These are phyloP conservation scores for Cephus sareptanus DNA, from an alignment of 2,888 invertebrate species.

Conservation along the genomic window DNA sequence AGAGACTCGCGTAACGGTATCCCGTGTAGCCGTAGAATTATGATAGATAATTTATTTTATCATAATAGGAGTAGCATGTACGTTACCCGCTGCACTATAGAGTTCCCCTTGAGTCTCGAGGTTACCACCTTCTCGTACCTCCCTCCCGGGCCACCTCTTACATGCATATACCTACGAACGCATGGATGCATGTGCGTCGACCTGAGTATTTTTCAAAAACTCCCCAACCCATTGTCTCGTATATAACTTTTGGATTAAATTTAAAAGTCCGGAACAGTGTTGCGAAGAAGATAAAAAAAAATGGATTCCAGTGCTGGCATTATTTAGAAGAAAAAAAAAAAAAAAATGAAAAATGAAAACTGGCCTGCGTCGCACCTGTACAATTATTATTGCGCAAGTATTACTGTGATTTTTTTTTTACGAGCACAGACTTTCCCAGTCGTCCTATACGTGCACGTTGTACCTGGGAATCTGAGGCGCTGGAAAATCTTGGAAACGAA, in stretches of 20 bases:
- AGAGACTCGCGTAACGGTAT: constrained; percentile 8
- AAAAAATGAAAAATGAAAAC: background rate
- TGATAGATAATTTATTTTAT: constrained; percentile 8
- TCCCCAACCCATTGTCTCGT: background rate
- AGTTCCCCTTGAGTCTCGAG: background rate
- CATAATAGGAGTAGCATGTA: constrained; percentile 3
- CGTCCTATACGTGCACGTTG: background rate
- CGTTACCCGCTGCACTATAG: background rate
- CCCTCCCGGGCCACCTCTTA: background rate
- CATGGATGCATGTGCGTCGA: background rate
- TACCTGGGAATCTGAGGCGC: background rate
- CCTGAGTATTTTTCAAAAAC: too few relatives aligned
- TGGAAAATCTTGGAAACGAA: constrained; percentile 28
- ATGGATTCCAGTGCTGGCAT: too few relatives aligned
- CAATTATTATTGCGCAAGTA: background rate
- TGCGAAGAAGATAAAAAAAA: background rate
- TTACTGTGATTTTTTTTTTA: background rate
- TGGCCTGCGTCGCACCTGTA: background rate
- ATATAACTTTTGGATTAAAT: background rate
- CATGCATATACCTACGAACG: background rate
- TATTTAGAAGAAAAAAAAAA: constrained; percentile 8
- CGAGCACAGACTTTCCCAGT: background rate
- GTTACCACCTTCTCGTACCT: background rate
- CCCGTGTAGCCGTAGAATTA: background rate
- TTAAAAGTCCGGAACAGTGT: background rate